Evolutionary conservation across 2,888 invertebrate species (phyloP).

Genomic region (Amitus sp.): DNA sequence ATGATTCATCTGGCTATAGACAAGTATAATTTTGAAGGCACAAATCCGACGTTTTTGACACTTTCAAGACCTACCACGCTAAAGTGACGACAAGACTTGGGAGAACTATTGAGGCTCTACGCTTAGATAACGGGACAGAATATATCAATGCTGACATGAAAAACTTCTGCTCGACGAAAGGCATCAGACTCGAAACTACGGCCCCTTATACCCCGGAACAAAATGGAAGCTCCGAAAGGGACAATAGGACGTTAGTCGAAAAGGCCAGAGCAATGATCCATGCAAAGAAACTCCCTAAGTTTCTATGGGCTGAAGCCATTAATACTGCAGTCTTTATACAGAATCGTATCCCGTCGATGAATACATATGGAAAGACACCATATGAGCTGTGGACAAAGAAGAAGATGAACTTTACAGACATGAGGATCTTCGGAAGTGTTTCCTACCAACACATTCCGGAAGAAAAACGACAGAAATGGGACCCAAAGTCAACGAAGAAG

Average conservation of each 20-base stretch:
- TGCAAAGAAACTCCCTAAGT: conserved; percentile 9
- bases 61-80: too few species aligned
- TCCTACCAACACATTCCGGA: conserved; percentile 11
- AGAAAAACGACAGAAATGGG: conserved; percentile 1
- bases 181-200: conserved; percentile 10
- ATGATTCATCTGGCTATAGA: too few species aligned
- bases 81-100: too few species aligned
- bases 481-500: conserved; percentile 6
- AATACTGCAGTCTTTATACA: conserved; percentile 41
- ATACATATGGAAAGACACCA: conserved; percentile 40
- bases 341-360: conserved; percentile 43
- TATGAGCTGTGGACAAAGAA: conserved; percentile 49
- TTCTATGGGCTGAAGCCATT: conserved; percentile 42
- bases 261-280: conserved; percentile 9
- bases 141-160: too few species aligned
- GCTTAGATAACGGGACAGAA: conserved; percentile 20
- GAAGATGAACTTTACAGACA: too few species aligned
- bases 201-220: conserved; percentile 28
- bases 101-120: too few species aligned
- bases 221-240: conserved; percentile 19
- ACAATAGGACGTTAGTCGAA: neutral
- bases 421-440: too few species aligned
- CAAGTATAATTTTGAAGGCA: too few species aligned
- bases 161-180: too few species aligned
- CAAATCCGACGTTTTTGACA: too few species aligned